Base-by-base conservation (phyloP, 2,113 vertebrate species). In the Camelus bactrianus region DNA sequence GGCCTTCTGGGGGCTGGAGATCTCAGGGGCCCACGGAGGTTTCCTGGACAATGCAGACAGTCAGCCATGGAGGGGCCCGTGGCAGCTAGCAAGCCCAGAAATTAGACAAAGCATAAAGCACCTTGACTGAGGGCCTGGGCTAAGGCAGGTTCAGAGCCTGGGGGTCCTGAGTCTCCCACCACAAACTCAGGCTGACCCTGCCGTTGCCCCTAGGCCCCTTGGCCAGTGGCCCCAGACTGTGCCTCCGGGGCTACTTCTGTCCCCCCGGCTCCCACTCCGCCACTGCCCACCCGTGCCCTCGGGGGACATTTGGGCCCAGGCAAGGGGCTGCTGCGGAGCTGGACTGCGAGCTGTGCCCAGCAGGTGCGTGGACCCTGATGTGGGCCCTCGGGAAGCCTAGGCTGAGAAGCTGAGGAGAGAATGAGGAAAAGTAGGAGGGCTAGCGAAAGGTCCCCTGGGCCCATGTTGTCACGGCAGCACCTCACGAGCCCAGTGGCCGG, bases 211-310 rank as follows among this genome's bases (percentile, higher is more conserved):
- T 95, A 99, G 99, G 97, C 69, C 95, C 98, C 88, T 98, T 96
- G 69, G 98, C 98, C 32, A 93, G 83, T 1, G 94, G 96, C 24
- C 99, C 99, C 28, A 95, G 94, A 42, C 86, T 97, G 13, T 99
- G 99, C 90, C 98, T 99, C 14, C 38, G 50, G 67, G 99, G 99
- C 14, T 97, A 99, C 97, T 99, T 99, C 98, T 99, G 99, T 83
- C 98, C 98, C 22, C 86, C 95, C 2, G 99, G 99, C 11, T 98
- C 98, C 42, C 95, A 79, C 81, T 98, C 98, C 15, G 99, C 98
- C 56, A 97, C 93, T 8, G 98, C 98, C 69, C 99, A 98, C 8
- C 99, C 99, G 0, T 99, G 99, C 65, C 99, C 99, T 5, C 97
- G 89, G 76, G 99, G 99, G 17, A 99, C 99, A 32, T 98, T 99